Base-by-base conservation (phyloP, 2,113 vertebrate genomes). In the Centropus unirufus region DNA sequence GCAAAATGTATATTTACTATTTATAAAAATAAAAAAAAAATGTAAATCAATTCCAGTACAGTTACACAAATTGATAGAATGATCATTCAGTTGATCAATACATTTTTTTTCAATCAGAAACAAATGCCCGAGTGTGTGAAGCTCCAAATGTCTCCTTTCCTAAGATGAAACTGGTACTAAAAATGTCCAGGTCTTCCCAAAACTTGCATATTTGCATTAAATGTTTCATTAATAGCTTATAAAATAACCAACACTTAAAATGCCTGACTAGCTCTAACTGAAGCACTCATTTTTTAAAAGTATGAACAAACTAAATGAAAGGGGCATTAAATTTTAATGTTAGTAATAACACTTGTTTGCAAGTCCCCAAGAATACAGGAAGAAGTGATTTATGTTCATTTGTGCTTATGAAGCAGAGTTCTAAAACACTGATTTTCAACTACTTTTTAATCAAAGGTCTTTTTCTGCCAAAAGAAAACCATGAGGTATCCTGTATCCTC, bases 1-100 rank as follows among this genome's bases (percentile, higher is more conserved):
- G 11, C 0, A 1, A 27, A 20, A 70, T 12, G 5, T 5, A 23
- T 11, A 58, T 5, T 39, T 42, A 1, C 1, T 52, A 62, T 46
- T 87, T 51, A 83, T 13, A 20, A 84, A 66, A 73, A 34, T 22
- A 12, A 40, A 57, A 68, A 66, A 23, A 4, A 67, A 24, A 12
- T 34, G 39, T 6, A 52, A 64, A 87, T 4, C 21, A 20, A 24
- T 52, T 57, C 26, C 17, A 46, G 12, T 46, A 27, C 7, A 64
- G 14, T 22, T 66, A 90, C 27, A 44, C 12, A 18, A 29, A 22
- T 22, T 77, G 13, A 23, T 1, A 24, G 20, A 73, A 15, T 19
- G 54, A 76, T 27, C 18, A 30, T 54, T 73, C 36, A n/a, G 0
- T 4, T 76, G 36, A 46, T n/a, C 30, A 52, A 12, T 22, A 20